Evolutionary conservation across 1,140 invertebrate species (phyloP), one percentile per base, ranked within the genome.

Genomic region (Idris sp.): DNA sequence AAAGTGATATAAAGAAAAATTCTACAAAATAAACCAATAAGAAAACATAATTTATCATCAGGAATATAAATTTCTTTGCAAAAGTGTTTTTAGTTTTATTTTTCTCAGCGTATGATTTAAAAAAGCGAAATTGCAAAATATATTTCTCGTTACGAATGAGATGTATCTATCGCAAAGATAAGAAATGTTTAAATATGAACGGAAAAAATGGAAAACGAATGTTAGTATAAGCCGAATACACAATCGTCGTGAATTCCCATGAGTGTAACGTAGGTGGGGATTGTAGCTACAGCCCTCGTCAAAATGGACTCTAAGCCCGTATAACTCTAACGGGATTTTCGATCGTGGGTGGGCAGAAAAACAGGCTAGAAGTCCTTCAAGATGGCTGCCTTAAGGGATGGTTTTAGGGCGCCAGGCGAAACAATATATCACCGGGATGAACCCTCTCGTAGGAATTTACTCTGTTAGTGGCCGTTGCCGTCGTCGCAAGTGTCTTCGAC

Each of bases 311-410:
- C 84, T 85, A 86, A 86, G 81, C 82, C 80, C 82, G 79, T 82
- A 85, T 86, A 87, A 86, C 82, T 87, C 84, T 86, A 87, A 87
- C 84, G 78, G 85, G 84, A 87, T 87, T 87, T 85, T 83, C 83
- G 83, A 87, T 86, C 83, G 84, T 84, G 82, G 84, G 85, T 83
- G 83, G 84, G 79, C 76, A 75, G 61, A 59, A 62, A 67, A 64
- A 62, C 36, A 64, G 64, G 67, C 67, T 76, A 71, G 75, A 6
- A 84, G 82, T 86, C 82, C 83, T 81, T 85, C 84, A 87, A 87
- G 81, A 87, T 87, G 86, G 86, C 86, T 78, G 83, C 83, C 81
- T 78, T 83, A 86, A 84, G 85, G 84, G 83, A 86, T 85, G 84
- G 80, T 82, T 85, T n/a, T 81, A 83, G 81, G 82, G 81, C 72